Evolutionary conservation across 2,888 invertebrate genomes (phyloP), one percentile per base, ranked within the genome.

Genomic region (Pyrgus malvae): DNA sequence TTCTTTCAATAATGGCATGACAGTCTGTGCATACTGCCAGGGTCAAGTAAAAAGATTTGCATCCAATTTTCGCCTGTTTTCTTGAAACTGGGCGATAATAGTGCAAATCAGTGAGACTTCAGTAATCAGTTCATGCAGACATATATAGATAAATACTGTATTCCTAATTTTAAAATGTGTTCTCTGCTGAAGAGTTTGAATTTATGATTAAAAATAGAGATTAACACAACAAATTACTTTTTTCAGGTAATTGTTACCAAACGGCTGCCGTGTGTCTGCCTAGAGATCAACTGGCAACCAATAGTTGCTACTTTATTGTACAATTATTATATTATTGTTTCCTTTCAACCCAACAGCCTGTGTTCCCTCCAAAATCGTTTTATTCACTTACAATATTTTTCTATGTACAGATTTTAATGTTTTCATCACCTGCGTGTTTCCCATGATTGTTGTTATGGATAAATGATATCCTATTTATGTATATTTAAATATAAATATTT

Each of bases 201-300:
- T n/a, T n/a, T n/a, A n/a, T n/a, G n/a, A n/a, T n/a, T n/a, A n/a
- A n/a, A n/a, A n/a, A n/a, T n/a, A n/a, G n/a, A n/a, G n/a, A n/a
- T n/a, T n/a, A n/a, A n/a, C n/a, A n/a, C n/a, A n/a, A n/a, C n/a
- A n/a, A n/a, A n/a, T n/a, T n/a, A n/a, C n/a, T n/a, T n/a, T n/a
- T 71, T 70, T 0, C 80, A 85, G 85, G 78, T 79, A 74, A 69
- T n/a, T 71, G 72, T 78, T 76, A 76, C 77, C 78, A 75, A 64
- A 68, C 62, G 29, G 69, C 64, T 58, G 67, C 67, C 70, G 67
- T 69, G 72, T 59, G 65, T 63, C 60, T 67, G 64, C 57, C 68
- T 59, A 62, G 67, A 44, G 55, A 56, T 53, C 61, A 66, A 68
- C 70, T 65, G 67, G 62, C 69, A 48, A 68, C 58, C 70, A 71